Base-by-base conservation (phyloP, 1,140 invertebrate genomes). In the Zaprionus capensis region DNA sequence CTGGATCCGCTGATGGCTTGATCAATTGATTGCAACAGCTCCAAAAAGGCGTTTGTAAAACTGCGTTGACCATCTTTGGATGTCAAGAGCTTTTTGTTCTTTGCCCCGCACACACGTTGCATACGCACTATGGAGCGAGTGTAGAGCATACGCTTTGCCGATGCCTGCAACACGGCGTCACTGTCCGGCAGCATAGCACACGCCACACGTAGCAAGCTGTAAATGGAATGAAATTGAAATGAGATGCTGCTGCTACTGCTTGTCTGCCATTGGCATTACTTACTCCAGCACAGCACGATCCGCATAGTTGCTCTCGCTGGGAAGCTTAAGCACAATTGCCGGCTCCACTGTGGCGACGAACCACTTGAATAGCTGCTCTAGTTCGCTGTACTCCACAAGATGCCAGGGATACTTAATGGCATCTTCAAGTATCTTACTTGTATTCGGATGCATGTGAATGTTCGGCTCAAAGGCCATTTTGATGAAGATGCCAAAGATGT, bases 341-440 rank as follows among this genome's bases (percentile, higher is more conserved):
- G 96, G 95, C 93, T 97, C 96, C 91, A 95, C 96, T 56, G 95
- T 96, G 94, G 96, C 96, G 2, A 97, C 94, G 73, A 96, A 96
- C 96, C 96, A 97, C 82, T 96, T 96, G 62, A 96, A 94, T 20
- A 96, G 94, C 61, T 95, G 94, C 81, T 96, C 95, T 75, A 95
- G 95, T 26, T 94, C 94, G 11, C 92, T 91, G n/a, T 95, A 94
- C 70, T 96, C 96, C 7, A 97, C 92, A 36, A 95, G 88, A 70
- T 95, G 93, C 96, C 96, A 97, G 1, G 95, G 93, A 91, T 96
- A 96, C 62, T 93, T 94, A 81, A 96, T 94, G 9, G 96, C 94
- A 74, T 95, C 94, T 22, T 94, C 92, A 4, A 97, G 92, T 26
- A 95, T 93, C 67, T 92, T 93, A 41, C 93, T 91, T 76, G 65